Conservation (phyloP, 2,888 invertebrate genomes). For the Phalangium opilio region DNA sequence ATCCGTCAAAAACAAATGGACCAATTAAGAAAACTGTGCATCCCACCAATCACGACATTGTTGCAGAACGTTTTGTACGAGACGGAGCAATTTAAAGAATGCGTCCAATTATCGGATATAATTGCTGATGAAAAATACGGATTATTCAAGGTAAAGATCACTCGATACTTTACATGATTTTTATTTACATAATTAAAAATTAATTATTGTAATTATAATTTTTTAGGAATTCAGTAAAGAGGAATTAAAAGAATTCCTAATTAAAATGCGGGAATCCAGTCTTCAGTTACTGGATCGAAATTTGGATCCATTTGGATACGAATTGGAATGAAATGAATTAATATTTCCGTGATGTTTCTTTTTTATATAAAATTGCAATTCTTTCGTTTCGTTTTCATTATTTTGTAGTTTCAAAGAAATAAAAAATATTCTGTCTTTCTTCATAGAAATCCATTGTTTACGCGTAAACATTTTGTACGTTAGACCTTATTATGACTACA, state of each 20-base stretch:
- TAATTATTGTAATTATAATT: too few relatives aligned
- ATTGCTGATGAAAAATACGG: constrained; percentile 61
- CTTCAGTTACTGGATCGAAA: constrained; percentile 55
- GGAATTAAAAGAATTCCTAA: constrained; percentile 56
- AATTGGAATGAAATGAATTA: neutral
- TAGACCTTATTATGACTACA: too few relatives aligned
- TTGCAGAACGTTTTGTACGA: constrained; percentile 62
- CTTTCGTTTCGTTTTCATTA: too few relatives aligned
- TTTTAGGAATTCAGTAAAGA: constrained; percentile 42
- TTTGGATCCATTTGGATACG: constrained; percentile 61
- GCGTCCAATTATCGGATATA: constrained; percentile 59
- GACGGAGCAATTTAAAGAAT: constrained; percentile 56
- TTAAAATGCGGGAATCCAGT: constrained; percentile 61
- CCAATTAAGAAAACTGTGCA: constrained; percentile 58
- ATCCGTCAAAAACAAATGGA: constrained; percentile 50
- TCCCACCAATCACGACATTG: constrained; percentile 65
- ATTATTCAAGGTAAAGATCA: constrained; percentile 66
- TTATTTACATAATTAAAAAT: too few relatives aligned
- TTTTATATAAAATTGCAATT: too few relatives aligned
- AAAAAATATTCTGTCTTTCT: too few relatives aligned
- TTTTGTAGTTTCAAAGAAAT: too few relatives aligned
- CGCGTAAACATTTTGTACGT: too few relatives aligned
- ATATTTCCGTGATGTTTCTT: too few relatives aligned
- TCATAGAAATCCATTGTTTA: too few relatives aligned
- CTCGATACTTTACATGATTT: too few relatives aligned